Conservation (phyloP, 2,113 vertebrate genomes). For the Pseudonaja textilis region DNA sequence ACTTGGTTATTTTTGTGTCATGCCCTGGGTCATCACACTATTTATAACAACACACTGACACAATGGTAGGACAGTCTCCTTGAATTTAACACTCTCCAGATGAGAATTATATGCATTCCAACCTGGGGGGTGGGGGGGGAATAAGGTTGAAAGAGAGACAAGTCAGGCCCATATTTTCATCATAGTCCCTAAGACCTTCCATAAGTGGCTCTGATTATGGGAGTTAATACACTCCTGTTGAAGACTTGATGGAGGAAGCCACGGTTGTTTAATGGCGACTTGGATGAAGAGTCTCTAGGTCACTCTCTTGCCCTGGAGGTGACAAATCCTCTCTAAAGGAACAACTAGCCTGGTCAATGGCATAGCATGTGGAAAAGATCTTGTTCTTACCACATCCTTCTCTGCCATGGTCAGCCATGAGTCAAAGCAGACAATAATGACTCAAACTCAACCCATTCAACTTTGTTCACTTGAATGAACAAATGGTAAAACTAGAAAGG, state of each 20-base stretch:
- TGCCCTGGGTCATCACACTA: no score
- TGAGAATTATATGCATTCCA: background rate
- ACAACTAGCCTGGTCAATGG: background rate
- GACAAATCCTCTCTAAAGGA: background rate
- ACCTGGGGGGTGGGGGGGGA: background rate
- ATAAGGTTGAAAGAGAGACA: background rate
- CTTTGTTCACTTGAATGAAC: background rate
- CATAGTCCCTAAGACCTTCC: background rate
- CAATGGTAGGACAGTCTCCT: background rate
- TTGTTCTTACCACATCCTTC: background rate
- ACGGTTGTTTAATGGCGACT: background rate
- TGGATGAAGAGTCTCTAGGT: background rate
- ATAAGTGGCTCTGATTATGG: background rate
- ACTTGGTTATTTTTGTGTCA: no score
- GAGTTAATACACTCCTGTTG: background rate
- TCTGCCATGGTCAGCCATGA: background rate
- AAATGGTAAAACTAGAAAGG: background rate
- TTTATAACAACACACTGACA: background rate
- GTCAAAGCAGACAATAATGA: background rate
- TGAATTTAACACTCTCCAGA: background rate
- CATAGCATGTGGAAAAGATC: background rate
- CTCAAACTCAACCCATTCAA: background rate
- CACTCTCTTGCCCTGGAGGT: background rate
- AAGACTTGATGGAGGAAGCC: background rate
- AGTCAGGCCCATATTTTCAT: background rate